Percentiles rank a stretch among this genome's conserved stretches.
These are phyloP conservation scores for Oreochromis aureus DNA, from an alignment of 2,113 vertebrate genomes.

Conservation along the genomic window DNA sequence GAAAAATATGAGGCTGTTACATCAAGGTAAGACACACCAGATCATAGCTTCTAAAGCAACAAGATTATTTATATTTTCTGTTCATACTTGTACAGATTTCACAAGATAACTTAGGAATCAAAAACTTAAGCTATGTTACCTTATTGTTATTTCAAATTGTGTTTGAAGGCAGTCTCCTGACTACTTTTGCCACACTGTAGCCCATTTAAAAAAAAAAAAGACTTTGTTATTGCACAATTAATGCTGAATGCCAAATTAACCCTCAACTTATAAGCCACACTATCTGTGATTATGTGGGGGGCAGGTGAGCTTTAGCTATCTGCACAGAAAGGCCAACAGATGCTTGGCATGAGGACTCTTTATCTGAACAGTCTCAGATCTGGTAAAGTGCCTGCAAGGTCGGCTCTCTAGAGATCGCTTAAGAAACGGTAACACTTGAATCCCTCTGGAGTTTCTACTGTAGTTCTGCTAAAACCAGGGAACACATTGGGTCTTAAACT, in stretches of 20 bases:
- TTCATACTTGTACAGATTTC: not conserved
- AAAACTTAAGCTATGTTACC: not conserved
- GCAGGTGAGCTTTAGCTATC: not conserved
- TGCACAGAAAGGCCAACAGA: not conserved
- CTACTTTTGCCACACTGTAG: not conserved
- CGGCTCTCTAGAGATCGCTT: not conserved
- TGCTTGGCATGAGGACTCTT: not conserved
- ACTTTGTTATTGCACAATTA: not conserved
- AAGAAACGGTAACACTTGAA: slow-evolving; percentile 8
- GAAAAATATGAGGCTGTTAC: not conserved
- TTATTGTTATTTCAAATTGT: not conserved
- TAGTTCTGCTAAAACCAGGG: slow-evolving; percentile 23
- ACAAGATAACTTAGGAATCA: not conserved
- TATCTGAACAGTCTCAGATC: slow-evolving; percentile 9
- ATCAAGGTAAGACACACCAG: not conserved
- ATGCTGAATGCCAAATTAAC: not conserved
- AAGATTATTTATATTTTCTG: not conserved
- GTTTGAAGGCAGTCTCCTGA: not conserved
- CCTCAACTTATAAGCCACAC: not conserved
- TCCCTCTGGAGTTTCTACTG: not conserved
- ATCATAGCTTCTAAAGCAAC: not conserved
- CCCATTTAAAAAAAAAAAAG: not conserved
- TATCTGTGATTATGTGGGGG: not conserved
- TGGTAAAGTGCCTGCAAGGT: slow-evolving; percentile 49
- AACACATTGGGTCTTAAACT: slow-evolving; percentile 32